Evolutionary conservation across 2,797 vertebrate species (phyloP).

Genomic region (Meriones psammophilus): DNA sequence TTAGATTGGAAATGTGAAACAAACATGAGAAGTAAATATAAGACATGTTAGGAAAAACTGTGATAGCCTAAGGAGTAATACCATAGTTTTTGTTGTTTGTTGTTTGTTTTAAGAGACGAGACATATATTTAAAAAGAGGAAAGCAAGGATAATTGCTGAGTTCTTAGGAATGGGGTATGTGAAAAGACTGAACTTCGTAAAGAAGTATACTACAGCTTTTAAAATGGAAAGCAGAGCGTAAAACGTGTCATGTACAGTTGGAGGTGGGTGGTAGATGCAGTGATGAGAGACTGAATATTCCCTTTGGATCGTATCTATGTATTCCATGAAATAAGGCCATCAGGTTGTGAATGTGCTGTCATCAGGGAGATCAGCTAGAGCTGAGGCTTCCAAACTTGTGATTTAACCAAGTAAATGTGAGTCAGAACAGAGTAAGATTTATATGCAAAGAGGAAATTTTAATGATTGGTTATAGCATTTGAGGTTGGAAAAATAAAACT

Average conservation of each 20-base stretch:
- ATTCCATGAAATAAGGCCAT: no score
- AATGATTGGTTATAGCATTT: no score
- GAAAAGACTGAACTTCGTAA: background rate
- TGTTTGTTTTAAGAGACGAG: background rate
- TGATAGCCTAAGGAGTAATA: background rate
- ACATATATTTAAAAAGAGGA: background rate
- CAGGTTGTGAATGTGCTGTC: no score
- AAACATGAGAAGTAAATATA: background rate
- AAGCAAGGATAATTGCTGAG: background rate
- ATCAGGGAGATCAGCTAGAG: no score
- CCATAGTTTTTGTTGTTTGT: background rate
- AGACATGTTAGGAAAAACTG: background rate
- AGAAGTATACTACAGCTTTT: background rate
- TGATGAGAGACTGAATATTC: background rate
- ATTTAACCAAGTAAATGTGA: no score
- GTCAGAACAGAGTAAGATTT: no score
- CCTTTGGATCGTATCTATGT: no score
- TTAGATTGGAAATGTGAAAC: background rate
- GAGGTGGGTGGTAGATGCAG: background rate
- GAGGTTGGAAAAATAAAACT: background rate
- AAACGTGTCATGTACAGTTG: background rate
- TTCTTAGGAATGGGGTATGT: constrained; percentile 8
- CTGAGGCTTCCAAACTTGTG: no score
- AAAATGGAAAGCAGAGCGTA: background rate
- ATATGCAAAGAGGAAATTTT: no score